A percentile compares a stretch with the other conserved stretches of the same genome.
phyloP scores from a whole-genome alignment of 2,113 vertebrate genomes.

The Ahaetulla prasina region DNA sequence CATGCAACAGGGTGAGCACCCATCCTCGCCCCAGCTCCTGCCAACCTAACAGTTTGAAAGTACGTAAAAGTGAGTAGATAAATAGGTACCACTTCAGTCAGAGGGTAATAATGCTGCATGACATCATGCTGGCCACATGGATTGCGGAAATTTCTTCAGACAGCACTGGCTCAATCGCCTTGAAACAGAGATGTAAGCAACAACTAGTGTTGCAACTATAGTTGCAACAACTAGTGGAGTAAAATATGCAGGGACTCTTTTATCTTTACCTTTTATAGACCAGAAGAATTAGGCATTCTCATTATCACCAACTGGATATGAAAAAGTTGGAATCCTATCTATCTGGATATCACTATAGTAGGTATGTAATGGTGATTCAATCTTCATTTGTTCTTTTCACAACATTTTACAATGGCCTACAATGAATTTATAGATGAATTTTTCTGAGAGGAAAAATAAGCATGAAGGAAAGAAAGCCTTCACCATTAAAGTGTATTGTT shows the following conservation, averaged over 20 bases:
- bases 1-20: neutral
- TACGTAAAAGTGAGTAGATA: neutral
- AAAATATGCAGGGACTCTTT: neutral
- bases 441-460: neutral
- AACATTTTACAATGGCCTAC: neutral
- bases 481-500: neutral
- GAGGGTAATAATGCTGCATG: neutral
- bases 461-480: neutral
- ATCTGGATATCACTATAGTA: neutral
- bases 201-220: neutral
- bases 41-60: neutral
- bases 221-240: neutral
- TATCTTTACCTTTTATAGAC: neutral
- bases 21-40: neutral
- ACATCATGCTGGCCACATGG: neutral
- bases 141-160: neutral
- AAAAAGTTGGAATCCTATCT: neutral
- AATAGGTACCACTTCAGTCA: neutral
- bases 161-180: neutral
- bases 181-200: neutral
- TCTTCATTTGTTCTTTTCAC: neutral
- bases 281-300: neutral
- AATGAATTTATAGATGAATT: neutral
- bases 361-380: neutral
- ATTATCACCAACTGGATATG: neutral